Base-by-base conservation (phyloP, 1,140 invertebrate genomes). In the Sweltsa coloradensis region DNA sequence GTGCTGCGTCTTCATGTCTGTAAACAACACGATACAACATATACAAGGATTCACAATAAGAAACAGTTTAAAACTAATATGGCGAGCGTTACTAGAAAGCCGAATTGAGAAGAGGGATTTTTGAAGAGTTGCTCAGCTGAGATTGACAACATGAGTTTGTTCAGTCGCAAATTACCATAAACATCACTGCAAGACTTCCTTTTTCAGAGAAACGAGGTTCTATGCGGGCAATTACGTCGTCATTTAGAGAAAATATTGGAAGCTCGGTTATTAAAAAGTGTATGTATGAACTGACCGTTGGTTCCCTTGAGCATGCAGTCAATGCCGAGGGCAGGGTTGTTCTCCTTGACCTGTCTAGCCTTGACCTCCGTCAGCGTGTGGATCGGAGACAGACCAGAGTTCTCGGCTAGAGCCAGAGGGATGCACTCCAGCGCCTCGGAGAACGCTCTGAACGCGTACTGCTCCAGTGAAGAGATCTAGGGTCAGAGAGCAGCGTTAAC, bases 391-490 rank as follows among this genome's bases (percentile, higher is more conserved):
- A 96, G 69, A 31, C 97, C 97, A 58, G 89, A 85, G 67, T 99
- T 99, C 67, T 99, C 96, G 11, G 97, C 93, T 24, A 99, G 70
- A 1, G 96, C 93, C 57, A 98, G 68, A 3, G 97, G 96, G 58
- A 97, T 86, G 36, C 79, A 79, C 67, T 99, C 97, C 14, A 99
- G 70, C 1, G 96, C 95, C 66, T 98, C 93, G 19, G 92, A 80
- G 63, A 97, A 99, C 1, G 86, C 86, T 51, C 94, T 73, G 75
- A 91, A 98, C 1, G 96, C 90, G 70, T 99, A 99, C 66, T 99
- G 96, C 65, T 98, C 94, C 39, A 98, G 64, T 0, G 92, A 87
- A 1, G 89, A 84, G 47, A 97, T 79, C 71, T 81, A 51, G 55
- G 51, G 37, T 31, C 47, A 47, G 45, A 53, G 49, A n/a, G n/a